These are phyloP conservation scores for Cyclophora punctaria DNA, from an alignment of 2,888 invertebrate species.

Conservation along the genomic window DNA sequence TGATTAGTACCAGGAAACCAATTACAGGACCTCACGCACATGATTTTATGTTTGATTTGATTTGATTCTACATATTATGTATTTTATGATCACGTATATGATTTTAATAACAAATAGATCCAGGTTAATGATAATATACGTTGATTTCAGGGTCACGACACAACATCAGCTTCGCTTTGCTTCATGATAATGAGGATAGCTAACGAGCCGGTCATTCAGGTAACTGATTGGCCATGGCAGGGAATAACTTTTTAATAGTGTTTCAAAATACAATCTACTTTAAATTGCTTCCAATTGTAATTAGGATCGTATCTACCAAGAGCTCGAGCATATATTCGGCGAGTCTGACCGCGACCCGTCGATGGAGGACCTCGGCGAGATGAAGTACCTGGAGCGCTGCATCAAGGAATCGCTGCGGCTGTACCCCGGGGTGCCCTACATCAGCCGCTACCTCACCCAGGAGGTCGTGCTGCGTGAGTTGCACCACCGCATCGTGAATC, in stretches of 20 bases:
- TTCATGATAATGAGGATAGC: constrained; percentile 42
- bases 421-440: constrained; percentile 79
- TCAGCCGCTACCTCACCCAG: constrained; percentile 71
- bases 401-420: constrained; percentile 79
- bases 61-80: no score
- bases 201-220: constrained; percentile 43
- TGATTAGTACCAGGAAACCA: no score
- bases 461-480: constrained; percentile 69
- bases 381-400: constrained; percentile 79
- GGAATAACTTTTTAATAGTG: no score
- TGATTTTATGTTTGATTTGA: no score
- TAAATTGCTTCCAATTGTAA: constrained; percentile 1
- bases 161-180: constrained; percentile 36
- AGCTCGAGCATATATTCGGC: constrained; percentile 77
- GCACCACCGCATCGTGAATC: no score
- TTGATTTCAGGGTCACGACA: constrained; percentile 50
- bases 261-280: no score
- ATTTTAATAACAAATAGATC: no score
- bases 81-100: no score
- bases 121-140: no score
- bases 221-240: not conserved
- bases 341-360: constrained; percentile 75
- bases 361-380: constrained; percentile 71
- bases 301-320: constrained; percentile 77
- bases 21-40: no score